Evolutionary conservation across 1,140 invertebrate species (phyloP), one percentile per base, ranked within the genome.

Genomic region (Drosophila guanche): DNA sequence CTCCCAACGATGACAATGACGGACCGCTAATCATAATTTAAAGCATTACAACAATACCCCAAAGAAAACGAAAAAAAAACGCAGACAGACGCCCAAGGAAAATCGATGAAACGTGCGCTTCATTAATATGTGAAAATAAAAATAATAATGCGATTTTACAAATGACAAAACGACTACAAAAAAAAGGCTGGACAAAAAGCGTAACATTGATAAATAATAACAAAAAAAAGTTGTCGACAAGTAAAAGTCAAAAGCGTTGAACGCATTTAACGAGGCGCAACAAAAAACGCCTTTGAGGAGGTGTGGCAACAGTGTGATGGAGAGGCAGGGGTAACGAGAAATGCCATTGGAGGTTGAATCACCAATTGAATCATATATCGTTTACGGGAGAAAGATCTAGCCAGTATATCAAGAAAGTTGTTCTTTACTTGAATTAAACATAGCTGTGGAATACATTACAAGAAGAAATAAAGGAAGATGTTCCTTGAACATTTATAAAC

Each of bases 1-100:
- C 42, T 51, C 53, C 14, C 12, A 33, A 37, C 46, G 76, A 66
- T 70, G 81, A 80, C 81, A 80, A 77, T 85, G 81, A 86, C 77
- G 76, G 41, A 88, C 81, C 74, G 74, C 83, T 81, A 88, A 86
- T 81, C 83, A 86, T 88, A 86, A 67, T 52, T 86, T 88, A 77
- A 85, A 58, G 33, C 73, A 69, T 77, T 63, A 74, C 81, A 80
- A 74, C 59, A 86, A 79, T 48, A 52, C n/a, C 29, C 45, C 47
- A 40, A 62, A 47, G 37, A 56, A 48, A 40, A 57, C 16, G 27
- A 53, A 42, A 40, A 61, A 46, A 42, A 59, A 53, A 33, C 50
- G 41, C 23, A 52, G n/a, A 23, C 14, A 37, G 27, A 50, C 71
- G 27, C 46, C 16, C 57, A 14, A 62, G 51, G 8, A 45, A 69